Conservation (phyloP, 1,140 invertebrate species). For the Drosophila suzukii region DNA sequence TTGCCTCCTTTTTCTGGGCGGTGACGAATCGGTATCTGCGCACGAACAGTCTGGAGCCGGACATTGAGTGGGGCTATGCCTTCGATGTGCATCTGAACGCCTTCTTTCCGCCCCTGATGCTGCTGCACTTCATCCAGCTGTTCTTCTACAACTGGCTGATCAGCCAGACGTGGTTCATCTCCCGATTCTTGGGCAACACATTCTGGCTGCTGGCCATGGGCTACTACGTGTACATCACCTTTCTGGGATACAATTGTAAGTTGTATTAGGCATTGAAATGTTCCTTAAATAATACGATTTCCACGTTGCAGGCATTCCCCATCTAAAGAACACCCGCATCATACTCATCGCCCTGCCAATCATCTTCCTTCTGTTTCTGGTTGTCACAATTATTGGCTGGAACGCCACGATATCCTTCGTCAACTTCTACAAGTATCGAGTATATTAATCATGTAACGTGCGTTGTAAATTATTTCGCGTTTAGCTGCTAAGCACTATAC, state of each 20-base stretch:
- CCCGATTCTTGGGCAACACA: conserved; percentile 95
- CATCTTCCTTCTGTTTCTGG: conserved; percentile 91
- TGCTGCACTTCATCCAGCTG: conserved; percentile 96
- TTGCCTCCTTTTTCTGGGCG: conserved; percentile 96
- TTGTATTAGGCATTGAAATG: conserved; percentile 40
- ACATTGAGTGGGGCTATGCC: conserved; percentile 99
- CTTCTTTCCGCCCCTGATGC: conserved; percentile 95
- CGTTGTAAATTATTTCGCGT: conserved; percentile 74
- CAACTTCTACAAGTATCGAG: conserved; percentile 92
- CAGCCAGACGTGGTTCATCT: conserved; percentile 90
- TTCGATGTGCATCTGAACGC: conserved; percentile 99
- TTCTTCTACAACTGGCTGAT: conserved; percentile 94
- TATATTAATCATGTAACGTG: conserved; percentile 80
- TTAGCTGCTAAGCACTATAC: conserved; percentile 50
- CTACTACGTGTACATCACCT: conserved; percentile 99
- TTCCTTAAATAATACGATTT: conserved; percentile 7
- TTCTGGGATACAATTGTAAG: conserved; percentile 98
- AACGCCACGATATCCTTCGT: conserved; percentile 91
- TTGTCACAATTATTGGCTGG: conserved; percentile 89
- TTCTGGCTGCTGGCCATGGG: conserved; percentile 96
- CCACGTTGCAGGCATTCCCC: conserved; percentile 91
- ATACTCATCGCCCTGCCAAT: conserved; percentile 94
- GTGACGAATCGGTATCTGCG: conserved; percentile 93
- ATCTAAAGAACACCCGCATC: conserved; percentile 94
- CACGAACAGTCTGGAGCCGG: conserved; percentile 88